These are phyloP conservation scores for Labeo catla DNA, from an alignment of 2,113 vertebrate genomes.

Conservation along the genomic window DNA sequence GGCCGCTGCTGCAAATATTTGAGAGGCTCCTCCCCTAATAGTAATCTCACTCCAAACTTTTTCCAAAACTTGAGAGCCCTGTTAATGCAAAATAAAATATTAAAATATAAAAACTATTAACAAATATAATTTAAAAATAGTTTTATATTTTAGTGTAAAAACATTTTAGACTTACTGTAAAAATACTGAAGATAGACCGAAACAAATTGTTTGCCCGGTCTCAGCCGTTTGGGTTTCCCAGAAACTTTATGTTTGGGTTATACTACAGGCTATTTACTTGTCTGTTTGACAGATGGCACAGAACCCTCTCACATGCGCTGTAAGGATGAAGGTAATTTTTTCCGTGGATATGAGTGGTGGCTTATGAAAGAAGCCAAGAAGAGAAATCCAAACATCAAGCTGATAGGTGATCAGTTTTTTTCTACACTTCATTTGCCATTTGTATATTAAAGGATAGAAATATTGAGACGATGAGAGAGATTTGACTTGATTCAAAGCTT, in stretches of 20 bases:
- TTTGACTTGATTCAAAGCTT: background rate
- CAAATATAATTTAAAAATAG: background rate
- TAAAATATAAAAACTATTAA: background rate
- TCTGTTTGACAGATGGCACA: slow-evolving; percentile 83
- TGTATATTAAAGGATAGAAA: background rate
- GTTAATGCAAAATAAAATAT: background rate
- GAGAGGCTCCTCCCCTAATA: too few species aligned
- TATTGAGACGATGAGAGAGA: background rate
- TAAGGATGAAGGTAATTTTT: slow-evolving; percentile 90
- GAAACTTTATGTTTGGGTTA: background rate
- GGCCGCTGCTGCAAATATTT: too few species aligned
- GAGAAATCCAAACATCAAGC: slow-evolving; percentile 90
- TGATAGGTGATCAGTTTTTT: slow-evolving; percentile 79
- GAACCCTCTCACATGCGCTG: slow-evolving; percentile 97
- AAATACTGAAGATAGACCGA: too few species aligned
- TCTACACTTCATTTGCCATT: background rate
- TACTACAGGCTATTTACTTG: background rate
- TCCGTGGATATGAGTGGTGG: slow-evolving; percentile 98
- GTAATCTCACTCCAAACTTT: too few species aligned
- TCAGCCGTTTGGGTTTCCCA: background rate
- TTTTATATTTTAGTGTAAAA: background rate
- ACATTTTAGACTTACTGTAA: background rate
- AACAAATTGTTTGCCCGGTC: background rate
- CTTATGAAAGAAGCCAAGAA: slow-evolving; percentile 98
- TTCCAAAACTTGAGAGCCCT: too few species aligned